phyloP scores from a whole-genome alignment of 2,113 vertebrate species.

The Saccopteryx leptura region DNA sequence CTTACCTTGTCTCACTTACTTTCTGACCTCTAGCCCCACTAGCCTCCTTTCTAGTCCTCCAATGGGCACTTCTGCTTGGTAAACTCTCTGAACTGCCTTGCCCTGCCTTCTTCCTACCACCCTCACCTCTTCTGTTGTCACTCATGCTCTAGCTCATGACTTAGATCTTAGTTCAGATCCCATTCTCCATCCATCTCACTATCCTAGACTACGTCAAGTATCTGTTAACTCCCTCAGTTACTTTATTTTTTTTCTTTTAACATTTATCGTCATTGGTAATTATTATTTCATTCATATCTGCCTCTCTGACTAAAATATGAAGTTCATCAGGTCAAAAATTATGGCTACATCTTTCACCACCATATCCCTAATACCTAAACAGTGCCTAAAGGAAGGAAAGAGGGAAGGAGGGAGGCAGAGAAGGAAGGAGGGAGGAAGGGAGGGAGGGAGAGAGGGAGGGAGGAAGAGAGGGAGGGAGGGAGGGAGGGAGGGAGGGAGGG shows the following conservation, averaged over 20 bases:
- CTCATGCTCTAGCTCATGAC: conserved; percentile 2
- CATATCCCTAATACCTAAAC: background rate
- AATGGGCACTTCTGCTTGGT: background rate
- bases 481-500: background rate
- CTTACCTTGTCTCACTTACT: background rate
- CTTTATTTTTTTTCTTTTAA: background rate
- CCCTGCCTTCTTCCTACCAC: background rate
- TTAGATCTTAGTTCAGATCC: conserved; percentile 41
- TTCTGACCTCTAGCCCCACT: conserved; percentile 18
- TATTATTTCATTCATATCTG: conserved; percentile 18
- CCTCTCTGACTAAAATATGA: background rate
- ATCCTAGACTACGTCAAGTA: background rate
- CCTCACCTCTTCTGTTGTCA: background rate
- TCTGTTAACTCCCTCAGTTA: background rate
- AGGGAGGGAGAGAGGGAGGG: too few species aligned
- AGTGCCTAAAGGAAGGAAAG: background rate
- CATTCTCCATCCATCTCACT: background rate
- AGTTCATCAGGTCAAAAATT: background rate
- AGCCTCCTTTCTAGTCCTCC: background rate
- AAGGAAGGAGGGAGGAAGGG: too few species aligned
- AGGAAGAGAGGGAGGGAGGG: too few species aligned
- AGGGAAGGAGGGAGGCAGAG: too few species aligned
- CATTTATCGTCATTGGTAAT: conserved; percentile 11
- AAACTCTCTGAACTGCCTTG: background rate
- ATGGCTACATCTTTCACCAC: background rate